A percentile compares a stretch with the other conserved stretches of the same genome.
These are phyloP conservation scores for Boleophthalmus pectinirostris DNA, from an alignment of 2,113 vertebrate species.

Conservation along the genomic window DNA sequence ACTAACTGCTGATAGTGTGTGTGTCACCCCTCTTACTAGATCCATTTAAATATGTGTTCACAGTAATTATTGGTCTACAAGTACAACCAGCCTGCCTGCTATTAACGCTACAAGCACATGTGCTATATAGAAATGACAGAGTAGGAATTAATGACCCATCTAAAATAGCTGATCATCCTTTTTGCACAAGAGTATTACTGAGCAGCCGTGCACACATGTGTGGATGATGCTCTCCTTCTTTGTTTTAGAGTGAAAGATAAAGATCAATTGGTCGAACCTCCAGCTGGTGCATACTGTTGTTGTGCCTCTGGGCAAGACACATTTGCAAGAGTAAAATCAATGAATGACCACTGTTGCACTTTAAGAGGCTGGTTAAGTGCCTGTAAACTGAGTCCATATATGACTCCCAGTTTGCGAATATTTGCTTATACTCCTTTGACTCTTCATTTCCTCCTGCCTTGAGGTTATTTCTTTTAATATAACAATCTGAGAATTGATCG, in stretches of 20 bases:
- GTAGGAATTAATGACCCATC: neutral
- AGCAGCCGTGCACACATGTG: constrained; percentile 1
- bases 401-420: neutral
- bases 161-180: neutral
- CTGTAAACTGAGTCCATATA: neutral
- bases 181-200: neutral
- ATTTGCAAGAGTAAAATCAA: neutral
- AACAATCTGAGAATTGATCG: neutral
- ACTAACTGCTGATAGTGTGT: constrained; percentile 54
- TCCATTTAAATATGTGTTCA: constrained; percentile 23
- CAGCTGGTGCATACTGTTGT: neutral
- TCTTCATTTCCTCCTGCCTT: neutral
- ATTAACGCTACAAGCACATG: neutral
- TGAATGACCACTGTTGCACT: neutral
- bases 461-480: neutral
- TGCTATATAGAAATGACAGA: neutral
- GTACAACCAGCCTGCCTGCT: neutral
- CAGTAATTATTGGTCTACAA: constrained; percentile 17
- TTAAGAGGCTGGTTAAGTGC: neutral
- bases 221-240: neutral
- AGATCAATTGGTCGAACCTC: neutral
- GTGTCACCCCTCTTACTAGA: constrained; percentile 11
- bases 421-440: neutral
- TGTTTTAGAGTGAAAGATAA: neutral
- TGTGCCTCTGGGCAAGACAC: neutral